Evolutionary conservation across 2,797 vertebrate genomes (phyloP).

Genomic region (Diglossa cyanea): DNA sequence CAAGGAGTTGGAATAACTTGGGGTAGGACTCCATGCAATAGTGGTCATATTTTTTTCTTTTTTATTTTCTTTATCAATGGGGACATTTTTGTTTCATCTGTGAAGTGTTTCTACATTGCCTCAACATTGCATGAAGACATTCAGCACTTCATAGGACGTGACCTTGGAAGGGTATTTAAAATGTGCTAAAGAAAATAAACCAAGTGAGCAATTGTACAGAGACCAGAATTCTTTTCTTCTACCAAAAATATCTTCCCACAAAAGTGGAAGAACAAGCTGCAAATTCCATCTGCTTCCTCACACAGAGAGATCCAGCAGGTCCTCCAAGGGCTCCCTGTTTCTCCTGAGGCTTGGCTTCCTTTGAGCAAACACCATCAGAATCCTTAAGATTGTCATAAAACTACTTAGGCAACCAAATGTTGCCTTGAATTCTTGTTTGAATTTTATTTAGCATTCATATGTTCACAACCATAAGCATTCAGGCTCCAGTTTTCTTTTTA

Average conservation of each 20-base stretch:
- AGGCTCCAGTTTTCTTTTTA: background rate
- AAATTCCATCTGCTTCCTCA: conserved; percentile 25
- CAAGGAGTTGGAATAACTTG: background rate
- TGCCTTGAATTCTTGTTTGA: background rate
- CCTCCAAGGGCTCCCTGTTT: conserved; percentile 3
- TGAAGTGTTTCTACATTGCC: background rate
- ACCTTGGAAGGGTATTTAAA: background rate
- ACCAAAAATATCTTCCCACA: conserved; percentile 14
- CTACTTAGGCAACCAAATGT: background rate
- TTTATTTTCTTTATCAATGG: background rate
- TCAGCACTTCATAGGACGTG: background rate
- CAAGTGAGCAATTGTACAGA: conserved; percentile 21
- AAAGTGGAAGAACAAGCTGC: conserved; percentile 23
- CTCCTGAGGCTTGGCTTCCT: background rate
- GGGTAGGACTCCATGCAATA: background rate
- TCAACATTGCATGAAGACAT: background rate
- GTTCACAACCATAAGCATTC: background rate
- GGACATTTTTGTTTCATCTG: background rate
- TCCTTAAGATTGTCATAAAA: background rate
- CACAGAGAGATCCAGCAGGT: background rate
- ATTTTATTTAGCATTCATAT: background rate
- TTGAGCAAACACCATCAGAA: background rate
- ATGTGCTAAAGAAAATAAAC: background rate
- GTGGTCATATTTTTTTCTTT: background rate
- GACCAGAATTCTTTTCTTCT: background rate